Conservation (phyloP, 2,888 invertebrate genomes). For the Harmothoe impar region DNA sequence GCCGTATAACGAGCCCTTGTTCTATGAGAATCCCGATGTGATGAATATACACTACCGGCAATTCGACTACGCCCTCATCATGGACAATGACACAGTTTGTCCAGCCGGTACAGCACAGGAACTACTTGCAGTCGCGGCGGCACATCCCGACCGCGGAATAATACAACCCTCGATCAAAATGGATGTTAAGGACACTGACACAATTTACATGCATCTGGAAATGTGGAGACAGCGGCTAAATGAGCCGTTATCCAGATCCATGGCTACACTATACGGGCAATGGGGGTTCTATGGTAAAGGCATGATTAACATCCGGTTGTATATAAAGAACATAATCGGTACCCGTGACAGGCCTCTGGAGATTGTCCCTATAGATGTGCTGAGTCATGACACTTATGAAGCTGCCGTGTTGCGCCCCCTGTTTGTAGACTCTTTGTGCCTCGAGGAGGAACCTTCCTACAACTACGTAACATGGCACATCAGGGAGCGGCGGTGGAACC, state of each 20-base stretch:
- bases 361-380: slow-evolving; percentile 77
- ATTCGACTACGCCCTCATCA: slow-evolving; percentile 78
- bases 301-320: slow-evolving; percentile 76
- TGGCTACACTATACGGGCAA: slow-evolving; percentile 76
- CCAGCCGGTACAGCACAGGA: slow-evolving; percentile 74
- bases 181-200: slow-evolving; percentile 73
- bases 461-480: slow-evolving; percentile 80
- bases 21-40: slow-evolving; percentile 76
- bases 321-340: slow-evolving; percentile 78
- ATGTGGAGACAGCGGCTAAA: slow-evolving; percentile 76
- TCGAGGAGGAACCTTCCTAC: slow-evolving; percentile 77
- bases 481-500: slow-evolving; percentile 77
- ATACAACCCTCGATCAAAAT: slow-evolving; percentile 79
- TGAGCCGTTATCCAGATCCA: slow-evolving; percentile 78
- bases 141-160: slow-evolving; percentile 77
- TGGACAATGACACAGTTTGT: slow-evolving; percentile 78
- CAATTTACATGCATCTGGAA: slow-evolving; percentile 79
- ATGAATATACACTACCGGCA: slow-evolving; percentile 75
- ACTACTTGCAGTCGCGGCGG: slow-evolving; percentile 76
- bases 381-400: slow-evolving; percentile 80
- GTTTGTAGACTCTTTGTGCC: slow-evolving; percentile 74
- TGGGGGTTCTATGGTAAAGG: slow-evolving; percentile 79
- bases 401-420: slow-evolving; percentile 76
- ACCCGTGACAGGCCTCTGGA: slow-evolving; percentile 75
- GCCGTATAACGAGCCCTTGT: slow-evolving; percentile 74